Conservation (phyloP, 2,113 vertebrate species). For the Actenoides hombroni region DNA sequence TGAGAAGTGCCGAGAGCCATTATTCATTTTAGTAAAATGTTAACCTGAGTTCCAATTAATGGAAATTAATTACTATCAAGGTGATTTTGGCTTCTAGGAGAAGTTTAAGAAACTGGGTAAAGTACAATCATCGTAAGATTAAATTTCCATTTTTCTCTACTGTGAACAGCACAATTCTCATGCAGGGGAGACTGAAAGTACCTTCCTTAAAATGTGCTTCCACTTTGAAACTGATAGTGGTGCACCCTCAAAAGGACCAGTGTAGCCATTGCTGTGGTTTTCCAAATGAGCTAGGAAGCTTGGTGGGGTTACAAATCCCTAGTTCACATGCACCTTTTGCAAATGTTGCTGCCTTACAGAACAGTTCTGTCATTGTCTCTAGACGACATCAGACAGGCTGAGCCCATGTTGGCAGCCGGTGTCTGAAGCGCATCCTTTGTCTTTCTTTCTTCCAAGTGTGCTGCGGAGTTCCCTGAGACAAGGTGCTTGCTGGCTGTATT, state of each 20-base stretch:
- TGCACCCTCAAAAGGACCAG: not conserved
- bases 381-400: not conserved
- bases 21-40: not conserved
- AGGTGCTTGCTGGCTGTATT: not conserved
- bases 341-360: accelerated
- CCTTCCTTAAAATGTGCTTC: not conserved
- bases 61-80: not conserved
- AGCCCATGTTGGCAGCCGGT: not conserved
- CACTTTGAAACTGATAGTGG: not conserved
- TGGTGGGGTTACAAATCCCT: not conserved
- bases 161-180: not conserved
- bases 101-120: not conserved
- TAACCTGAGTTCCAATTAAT: not conserved
- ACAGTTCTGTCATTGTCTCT: too few species aligned
- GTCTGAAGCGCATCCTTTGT: not conserved
- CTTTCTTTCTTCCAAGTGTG: not conserved
- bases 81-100: not conserved
- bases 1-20: not conserved
- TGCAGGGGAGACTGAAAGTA: not conserved
- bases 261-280: not conserved
- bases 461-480: not conserved
- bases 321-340: not conserved
- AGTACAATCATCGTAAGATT: not conserved
- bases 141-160: not conserved
- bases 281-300: not conserved